Conservation (phyloP, 2,888 invertebrate genomes). For the Pammene aurita region DNA sequence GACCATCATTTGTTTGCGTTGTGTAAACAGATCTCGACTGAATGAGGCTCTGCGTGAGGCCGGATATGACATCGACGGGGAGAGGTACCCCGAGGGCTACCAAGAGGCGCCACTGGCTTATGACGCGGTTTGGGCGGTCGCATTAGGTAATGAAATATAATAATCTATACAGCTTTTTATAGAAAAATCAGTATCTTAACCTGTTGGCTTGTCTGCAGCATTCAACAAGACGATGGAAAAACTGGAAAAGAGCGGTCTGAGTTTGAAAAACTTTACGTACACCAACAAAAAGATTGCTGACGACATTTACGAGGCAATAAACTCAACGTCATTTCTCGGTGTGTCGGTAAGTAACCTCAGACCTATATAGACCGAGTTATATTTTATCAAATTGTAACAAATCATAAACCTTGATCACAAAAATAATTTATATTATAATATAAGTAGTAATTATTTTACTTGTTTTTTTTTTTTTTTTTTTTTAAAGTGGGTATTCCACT, state of each 20-base stretch:
- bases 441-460: too few species aligned
- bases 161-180: background rate
- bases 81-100: constrained; percentile 95
- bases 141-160: constrained; percentile 86
- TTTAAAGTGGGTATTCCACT: too few species aligned
- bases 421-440: too few species aligned
- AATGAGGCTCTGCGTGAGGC: constrained; percentile 91
- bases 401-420: background rate
- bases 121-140: constrained; percentile 99
- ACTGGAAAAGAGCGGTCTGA: constrained; percentile 90
- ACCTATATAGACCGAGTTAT: background rate
- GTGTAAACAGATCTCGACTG: constrained; percentile 86
- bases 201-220: constrained; percentile 81
- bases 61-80: constrained; percentile 93
- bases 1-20: constrained; percentile 50
- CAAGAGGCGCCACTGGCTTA: constrained; percentile 99
- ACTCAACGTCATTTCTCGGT: constrained; percentile 98
- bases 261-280: constrained; percentile 97
- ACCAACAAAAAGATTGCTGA: constrained; percentile 97
- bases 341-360: constrained; percentile 91
- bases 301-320: constrained; percentile 98
- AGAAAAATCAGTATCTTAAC: background rate
- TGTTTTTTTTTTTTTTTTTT: too few species aligned
- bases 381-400: background rate
- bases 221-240: constrained; percentile 98